Evolutionary conservation across 1,140 invertebrate species (phyloP).

Genomic region (Vollenhovia emeryi): DNA sequence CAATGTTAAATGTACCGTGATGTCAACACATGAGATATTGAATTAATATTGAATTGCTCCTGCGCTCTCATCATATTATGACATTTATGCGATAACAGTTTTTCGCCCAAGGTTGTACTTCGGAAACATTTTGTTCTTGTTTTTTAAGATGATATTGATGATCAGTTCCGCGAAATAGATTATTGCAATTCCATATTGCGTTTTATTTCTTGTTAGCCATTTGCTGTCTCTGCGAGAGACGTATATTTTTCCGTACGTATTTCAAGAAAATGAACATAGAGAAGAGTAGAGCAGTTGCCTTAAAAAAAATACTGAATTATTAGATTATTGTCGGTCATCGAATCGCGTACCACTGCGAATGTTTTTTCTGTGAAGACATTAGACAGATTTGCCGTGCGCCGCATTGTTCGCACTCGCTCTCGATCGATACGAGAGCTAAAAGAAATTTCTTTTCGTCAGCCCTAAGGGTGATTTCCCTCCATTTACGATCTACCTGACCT

Average conservation of each 20-base stretch:
- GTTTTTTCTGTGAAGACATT: not conserved
- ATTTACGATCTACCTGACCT: conserved; percentile 49
- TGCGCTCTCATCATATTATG: not conserved
- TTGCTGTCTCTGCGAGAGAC: not conserved
- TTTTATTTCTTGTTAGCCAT: not conserved
- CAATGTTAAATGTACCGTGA: not conserved
- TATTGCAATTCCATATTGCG: not conserved
- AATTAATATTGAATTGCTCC: not conserved
- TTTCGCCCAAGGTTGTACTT: not conserved
- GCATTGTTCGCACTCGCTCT: not conserved
- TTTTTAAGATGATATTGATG: not conserved
- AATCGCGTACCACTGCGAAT: not conserved
- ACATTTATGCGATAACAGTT: not conserved
- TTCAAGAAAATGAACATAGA: not conserved
- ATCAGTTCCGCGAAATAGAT: not conserved
- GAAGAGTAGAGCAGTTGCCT: not conserved
- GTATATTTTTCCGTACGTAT: not conserved
- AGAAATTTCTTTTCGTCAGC: conserved; percentile 45
- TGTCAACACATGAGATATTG: not conserved
- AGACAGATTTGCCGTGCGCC: not conserved
- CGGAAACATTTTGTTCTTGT: not conserved
- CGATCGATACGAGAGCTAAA: conserved; percentile 30
- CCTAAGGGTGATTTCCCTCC: conserved; percentile 32
- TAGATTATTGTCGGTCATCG: not conserved
- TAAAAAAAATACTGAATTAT: not conserved